These are phyloP conservation scores for Pseudococcus viburni DNA, from an alignment of 2,888 invertebrate genomes.

Conservation along the genomic window DNA sequence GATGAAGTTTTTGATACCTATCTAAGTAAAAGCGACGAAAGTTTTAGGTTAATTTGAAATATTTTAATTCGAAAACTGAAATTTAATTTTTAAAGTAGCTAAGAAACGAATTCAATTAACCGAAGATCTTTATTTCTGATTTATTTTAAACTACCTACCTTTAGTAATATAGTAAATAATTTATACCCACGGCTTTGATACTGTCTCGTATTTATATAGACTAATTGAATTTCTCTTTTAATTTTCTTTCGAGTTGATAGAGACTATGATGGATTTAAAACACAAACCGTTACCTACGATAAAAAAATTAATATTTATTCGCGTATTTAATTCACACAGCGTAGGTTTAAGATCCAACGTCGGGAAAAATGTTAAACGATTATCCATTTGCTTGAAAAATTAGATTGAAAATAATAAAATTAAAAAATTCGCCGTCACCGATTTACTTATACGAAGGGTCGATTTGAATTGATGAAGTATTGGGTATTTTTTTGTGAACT, in stretches of 20 bases:
- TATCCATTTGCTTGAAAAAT: neutral
- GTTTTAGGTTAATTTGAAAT: neutral
- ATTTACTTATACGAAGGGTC: neutral
- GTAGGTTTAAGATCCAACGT: neutral
- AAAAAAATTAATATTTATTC: neutral
- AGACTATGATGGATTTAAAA: neutral
- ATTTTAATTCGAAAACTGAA: neutral
- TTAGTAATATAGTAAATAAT: too few species aligned
- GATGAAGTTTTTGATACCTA: constrained; percentile 1
- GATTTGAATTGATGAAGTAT: neutral
- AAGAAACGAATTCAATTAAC: too few species aligned
- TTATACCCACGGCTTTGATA: too few species aligned
- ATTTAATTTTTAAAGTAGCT: too few species aligned
- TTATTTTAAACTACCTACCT: too few species aligned
- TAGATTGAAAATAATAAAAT: neutral
- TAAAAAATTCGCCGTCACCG: neutral
- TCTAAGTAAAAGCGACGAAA: neutral
- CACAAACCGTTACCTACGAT: neutral
- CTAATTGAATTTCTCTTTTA: too few species aligned
- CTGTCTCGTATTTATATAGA: too few species aligned
- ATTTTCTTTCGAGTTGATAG: neutral
- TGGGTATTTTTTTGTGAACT: constrained; percentile 22
- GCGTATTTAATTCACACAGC: neutral
- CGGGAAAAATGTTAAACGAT: neutral
- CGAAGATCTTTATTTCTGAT: too few species aligned